Conservation (phyloP, 2,888 invertebrate genomes). For the Cataglyphis rosenhaueri region DNA sequence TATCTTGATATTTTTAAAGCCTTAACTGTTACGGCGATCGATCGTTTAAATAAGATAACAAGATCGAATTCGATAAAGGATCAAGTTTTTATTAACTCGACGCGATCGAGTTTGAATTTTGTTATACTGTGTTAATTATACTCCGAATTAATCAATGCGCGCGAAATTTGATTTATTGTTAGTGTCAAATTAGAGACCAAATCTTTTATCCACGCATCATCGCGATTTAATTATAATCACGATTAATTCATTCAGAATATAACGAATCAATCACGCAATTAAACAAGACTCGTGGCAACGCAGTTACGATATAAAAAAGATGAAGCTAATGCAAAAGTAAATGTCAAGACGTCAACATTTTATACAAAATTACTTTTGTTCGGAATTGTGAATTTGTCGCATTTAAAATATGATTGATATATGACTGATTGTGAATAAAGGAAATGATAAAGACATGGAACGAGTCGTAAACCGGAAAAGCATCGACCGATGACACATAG, state of each 20-base stretch:
- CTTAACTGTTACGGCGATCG: neutral
- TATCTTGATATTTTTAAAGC: neutral
- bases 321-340: neutral
- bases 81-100: neutral
- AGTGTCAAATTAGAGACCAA: neutral
- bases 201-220: neutral
- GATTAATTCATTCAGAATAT: neutral
- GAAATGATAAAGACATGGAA: neutral
- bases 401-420: neutral
- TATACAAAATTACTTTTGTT: neutral
- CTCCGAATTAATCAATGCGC: neutral
- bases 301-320: neutral
- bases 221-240: neutral
- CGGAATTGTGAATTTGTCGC: neutral
- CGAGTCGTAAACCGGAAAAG: neutral
- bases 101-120: neutral
- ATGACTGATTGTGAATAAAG: neutral
- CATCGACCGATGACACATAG: constrained; percentile 10
- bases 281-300: neutral
- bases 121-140: neutral
- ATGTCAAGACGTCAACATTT: neutral
- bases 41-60: neutral
- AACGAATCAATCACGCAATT: neutral
- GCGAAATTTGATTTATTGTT: neutral
- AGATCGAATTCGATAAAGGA: neutral